Base-by-base conservation (phyloP, 1,140 invertebrate species). In the Rhopalosiphum padi region DNA sequence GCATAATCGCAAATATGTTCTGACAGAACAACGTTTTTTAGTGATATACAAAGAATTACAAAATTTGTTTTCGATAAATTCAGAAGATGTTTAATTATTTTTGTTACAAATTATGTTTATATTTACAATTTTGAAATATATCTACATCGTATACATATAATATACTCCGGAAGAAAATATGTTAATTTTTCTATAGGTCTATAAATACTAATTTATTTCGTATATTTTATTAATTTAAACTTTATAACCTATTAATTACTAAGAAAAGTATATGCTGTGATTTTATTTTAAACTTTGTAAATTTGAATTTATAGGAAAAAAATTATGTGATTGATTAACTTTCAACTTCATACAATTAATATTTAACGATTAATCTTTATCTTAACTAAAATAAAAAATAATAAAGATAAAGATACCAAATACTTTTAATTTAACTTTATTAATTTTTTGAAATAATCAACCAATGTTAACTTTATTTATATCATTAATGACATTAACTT, bases 1-100 rank as follows among this genome's bases (percentile, higher is more conserved):
- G 25, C 37, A n/a, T 23, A 90, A 55, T 41, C 55, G 15, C 89
- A 68, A 90, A 90, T 60, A 90, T 90, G 55, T 68, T 43, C 2
- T 55, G 88, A 89, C 55, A 89, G 18, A 55, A 53, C 37, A 41
- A 30, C 6, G 30, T n/a, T 77, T 77, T 8, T 77, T 6, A 35
- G 60, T 68, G 60, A n/a, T 77, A 77, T 18, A 11, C 30, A 77
- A n/a, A n/a, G 30, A n/a, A 68, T 23, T n/a, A n/a, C 60, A 68
- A 68, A n/a, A 0, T 77, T 60, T 30, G 55, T 60, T 30, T 60
- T 11, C 9, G 55, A 30, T 30, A 11, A 60, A 60, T 60, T 60
- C 25, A 60, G 25, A 60, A 25, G 25, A 60, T 11, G 30, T 8
- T 60, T 60, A 60, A 60, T 60, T 60, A 60, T 60, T 60, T 30